These are phyloP conservation scores for Chouioia cunea DNA, from an alignment of 2,888 invertebrate genomes.

Conservation along the genomic window DNA sequence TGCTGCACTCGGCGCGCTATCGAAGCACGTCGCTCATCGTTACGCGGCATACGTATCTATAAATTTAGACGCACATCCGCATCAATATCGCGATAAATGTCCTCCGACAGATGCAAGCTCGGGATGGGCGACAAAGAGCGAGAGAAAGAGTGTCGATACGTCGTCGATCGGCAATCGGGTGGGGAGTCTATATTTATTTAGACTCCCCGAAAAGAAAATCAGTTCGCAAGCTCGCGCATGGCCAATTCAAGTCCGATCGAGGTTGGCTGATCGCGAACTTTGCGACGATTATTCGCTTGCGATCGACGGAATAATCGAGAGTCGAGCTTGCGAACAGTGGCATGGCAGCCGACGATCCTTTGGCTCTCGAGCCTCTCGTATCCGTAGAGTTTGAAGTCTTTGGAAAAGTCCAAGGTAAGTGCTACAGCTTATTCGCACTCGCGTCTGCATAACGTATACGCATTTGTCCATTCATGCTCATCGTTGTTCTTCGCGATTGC, in stretches of 20 bases:
- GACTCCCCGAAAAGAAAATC: conserved; percentile 60
- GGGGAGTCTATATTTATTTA: conserved; percentile 65
- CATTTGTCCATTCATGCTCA: no score
- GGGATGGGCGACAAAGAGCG: conserved; percentile 19
- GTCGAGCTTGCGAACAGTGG: no score
- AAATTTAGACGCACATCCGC: no score
- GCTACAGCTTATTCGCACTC: no score
- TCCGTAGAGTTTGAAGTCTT: conserved; percentile 92
- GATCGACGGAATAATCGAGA: no score
- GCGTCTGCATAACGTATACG: no score
- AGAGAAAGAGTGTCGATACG: conserved; percentile 61
- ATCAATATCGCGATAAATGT: no score
- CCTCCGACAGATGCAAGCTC: no score
- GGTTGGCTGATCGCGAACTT: background rate
- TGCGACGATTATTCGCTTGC: background rate
- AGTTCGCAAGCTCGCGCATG: conserved; percentile 58
- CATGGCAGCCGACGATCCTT: conserved; percentile 62
- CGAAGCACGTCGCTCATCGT: no score
- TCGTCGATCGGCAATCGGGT: conserved; percentile 59
- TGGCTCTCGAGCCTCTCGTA: conserved; percentile 72
- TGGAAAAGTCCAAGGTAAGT: conserved; percentile 91
- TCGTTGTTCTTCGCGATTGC: background rate
- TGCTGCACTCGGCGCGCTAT: no score
- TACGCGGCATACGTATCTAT: no score
- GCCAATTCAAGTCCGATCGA: background rate